Base-by-base conservation (phyloP, 2,888 invertebrate genomes). In the Melanchra persicariae region DNA sequence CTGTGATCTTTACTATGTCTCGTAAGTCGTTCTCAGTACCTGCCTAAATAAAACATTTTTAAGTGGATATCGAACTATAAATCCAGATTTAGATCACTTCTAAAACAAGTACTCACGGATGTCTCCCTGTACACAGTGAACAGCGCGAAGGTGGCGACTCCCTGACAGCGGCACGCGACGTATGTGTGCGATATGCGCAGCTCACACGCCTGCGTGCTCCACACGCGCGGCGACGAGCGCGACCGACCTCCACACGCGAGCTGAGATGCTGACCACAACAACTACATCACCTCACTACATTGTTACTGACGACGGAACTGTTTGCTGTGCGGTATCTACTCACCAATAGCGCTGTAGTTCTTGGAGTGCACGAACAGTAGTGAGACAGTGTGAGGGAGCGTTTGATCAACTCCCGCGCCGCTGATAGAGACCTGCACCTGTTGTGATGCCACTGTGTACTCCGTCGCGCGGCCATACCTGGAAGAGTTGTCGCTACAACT, bases 381-480 rank as follows among this genome's bases (percentile, higher is more conserved):
- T 6, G 93, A 93, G 58, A 94, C 93, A 0, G 91, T 90, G 66
- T 92, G 93, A 51, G 88, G 94, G 84, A 92, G 94, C 85, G 88
- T 91, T 87, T 83, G 89, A 86, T 92, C 96, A 63, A 90, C 93
- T 15, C 89, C 89, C 19, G 84, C 83, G 34, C 93, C 93, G 37
- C 85, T 88, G 7, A 91, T 90, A 5, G 90, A 90, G 68, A 94
- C 88, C 81, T 96, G 95, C 43, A 93, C 87, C 79, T 96, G 95
- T 74, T 96, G 96, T 1, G 98, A 97, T 70, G 97, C 96, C 65
- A 97, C 94, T 85, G 96, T 96, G 91, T 97, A 97, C 89, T 97
- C 97, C 86, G 97, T 92, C 88, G 97, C 97, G n/a, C 96, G 96
- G 0, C 97, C 97, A 85, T 96, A 97, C 89, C 97, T 97, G 89